Conservation (phyloP, 2,113 vertebrate genomes). For the Lagopus muta region DNA sequence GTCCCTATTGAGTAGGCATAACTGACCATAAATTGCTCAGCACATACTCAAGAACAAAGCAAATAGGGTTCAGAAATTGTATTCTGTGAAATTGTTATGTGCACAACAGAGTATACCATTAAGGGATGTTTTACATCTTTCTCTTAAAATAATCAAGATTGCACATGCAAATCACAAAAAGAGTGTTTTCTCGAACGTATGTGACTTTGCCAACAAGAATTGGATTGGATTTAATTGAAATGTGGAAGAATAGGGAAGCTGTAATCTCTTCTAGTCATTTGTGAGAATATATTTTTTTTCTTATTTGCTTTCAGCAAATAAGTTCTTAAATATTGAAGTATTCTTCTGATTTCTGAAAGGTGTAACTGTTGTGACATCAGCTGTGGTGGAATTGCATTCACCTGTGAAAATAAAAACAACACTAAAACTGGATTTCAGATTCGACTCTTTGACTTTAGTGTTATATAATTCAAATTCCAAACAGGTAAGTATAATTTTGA, state of each 20-base stretch:
- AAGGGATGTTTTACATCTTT: background rate
- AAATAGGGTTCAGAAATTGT: background rate
- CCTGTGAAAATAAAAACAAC: slow-evolving; percentile 84
- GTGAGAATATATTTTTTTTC: background rate
- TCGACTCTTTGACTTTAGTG: slow-evolving; percentile 90
- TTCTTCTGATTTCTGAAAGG: slow-evolving; percentile 73
- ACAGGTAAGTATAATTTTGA: slow-evolving; percentile 74
- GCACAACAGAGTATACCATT: rapidly evolving
- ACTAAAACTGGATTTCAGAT: slow-evolving; percentile 89
- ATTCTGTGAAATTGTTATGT: background rate
- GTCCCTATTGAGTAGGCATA: background rate
- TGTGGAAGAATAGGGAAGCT: background rate
- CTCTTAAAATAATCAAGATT: background rate
- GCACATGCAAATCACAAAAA: background rate
- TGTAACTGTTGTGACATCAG: slow-evolving; percentile 90
- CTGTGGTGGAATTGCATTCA: slow-evolving; percentile 90
- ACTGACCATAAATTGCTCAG: background rate
- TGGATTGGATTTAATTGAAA: background rate
- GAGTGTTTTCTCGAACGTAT: background rate
- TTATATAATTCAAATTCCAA: slow-evolving; percentile 84
- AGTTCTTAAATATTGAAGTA: background rate
- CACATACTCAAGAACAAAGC: background rate
- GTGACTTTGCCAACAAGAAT: background rate
- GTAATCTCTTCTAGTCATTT: background rate
- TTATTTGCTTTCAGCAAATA: background rate